phyloP scores from a whole-genome alignment of 2,113 vertebrate genomes.

The Columbina picui region DNA sequence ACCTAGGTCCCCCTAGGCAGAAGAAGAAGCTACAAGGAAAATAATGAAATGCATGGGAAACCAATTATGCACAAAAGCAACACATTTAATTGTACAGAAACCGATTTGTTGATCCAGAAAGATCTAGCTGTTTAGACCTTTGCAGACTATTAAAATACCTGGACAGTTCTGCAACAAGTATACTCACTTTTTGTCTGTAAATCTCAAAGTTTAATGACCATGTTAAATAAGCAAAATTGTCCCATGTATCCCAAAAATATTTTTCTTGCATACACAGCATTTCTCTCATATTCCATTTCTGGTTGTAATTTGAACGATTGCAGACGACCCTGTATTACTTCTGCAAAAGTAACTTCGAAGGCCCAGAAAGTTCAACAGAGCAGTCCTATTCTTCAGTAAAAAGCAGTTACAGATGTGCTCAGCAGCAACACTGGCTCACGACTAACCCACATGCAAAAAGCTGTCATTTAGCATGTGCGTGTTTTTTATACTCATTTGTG shows the following conservation, averaged over 20 bases:
- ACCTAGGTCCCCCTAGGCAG: constrained; percentile 45
- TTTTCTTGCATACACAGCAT: background rate
- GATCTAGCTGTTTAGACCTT: background rate
- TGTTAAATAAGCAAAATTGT: background rate
- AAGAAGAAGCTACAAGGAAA: constrained; percentile 45
- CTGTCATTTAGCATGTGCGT: background rate
- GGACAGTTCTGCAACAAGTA: background rate
- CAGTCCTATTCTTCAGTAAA: background rate
- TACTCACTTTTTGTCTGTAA: background rate
- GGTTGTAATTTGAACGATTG: background rate
- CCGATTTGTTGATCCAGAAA: constrained; percentile 24
- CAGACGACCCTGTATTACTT: background rate
- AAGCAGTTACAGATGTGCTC: background rate
- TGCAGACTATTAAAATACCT: constrained; percentile 5
- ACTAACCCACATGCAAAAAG: background rate
- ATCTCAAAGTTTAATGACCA: background rate
- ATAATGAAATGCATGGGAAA: constrained; percentile 51
- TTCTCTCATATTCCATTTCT: background rate
- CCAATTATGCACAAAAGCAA: constrained; percentile 47
- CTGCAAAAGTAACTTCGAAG: background rate
- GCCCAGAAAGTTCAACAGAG: background rate
- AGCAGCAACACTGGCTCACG: background rate
- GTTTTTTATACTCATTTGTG: background rate
- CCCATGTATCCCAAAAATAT: background rate
- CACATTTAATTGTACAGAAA: constrained; percentile 39